Evolutionary conservation across 1,140 invertebrate species (phyloP), one percentile per base, ranked within the genome.

Genomic region (Aphaenogaster floridana): DNA sequence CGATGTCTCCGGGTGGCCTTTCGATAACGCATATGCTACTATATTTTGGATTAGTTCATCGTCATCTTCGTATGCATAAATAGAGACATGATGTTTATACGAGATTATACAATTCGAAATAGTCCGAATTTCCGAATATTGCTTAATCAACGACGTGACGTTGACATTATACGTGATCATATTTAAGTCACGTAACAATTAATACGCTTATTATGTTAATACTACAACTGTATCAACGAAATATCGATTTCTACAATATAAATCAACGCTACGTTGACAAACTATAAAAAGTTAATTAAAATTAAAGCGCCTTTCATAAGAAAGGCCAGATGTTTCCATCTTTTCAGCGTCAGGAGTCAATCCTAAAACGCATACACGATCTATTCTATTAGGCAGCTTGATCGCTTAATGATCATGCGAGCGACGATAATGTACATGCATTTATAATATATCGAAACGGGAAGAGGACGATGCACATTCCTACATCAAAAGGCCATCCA

Each of bases 401-500:
- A 63, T 48, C 15, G 68, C 1, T 83, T 54, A 36, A 50, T 74
- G 11, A 36, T 54, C 54, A 17, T 42, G 28, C 54, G n/a, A 45
- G 8, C 9, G 42, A 78, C 1, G 15, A 34, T 78, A 63, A 54
- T 69, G 15, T 42, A 39, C 36, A 54, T 69, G 48, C 48, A 54
- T 57, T 69, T 71, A 69, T 68, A 69, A 69, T 68, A 69, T 69
- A 69, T 28, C 50, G 48, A 61, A 61, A 66, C 36, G n/a, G 36
- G 61, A 86, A 79, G 48, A 86, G 59, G 48, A 86, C 74, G 83
- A 86, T 72, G 48, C 34, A 48, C n/a, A 48, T 36, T 45, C 39
- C 54, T 59, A 50, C 17, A 79, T 90, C 79, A 63, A 79, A 79
- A 89, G 69, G 71, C 42, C 85, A 74, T 57, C 45, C 72, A 89